Evolutionary conservation across 2,888 invertebrate genomes (phyloP).

Genomic region (Plebejus argus): DNA sequence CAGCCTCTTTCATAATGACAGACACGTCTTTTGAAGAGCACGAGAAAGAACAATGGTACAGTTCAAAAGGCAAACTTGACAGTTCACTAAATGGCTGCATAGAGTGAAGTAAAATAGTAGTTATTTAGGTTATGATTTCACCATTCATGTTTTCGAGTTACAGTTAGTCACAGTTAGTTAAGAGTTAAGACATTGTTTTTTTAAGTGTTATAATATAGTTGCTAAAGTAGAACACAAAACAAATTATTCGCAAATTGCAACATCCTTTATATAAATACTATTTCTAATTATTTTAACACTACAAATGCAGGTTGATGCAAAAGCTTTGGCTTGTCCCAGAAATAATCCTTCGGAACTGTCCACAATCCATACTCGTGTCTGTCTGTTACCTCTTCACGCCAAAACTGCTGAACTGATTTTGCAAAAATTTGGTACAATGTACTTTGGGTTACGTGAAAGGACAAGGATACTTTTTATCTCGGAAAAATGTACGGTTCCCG

Average conservation of each 20-base stretch:
- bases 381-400: too few species aligned
- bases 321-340: too few species aligned
- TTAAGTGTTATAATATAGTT: background rate
- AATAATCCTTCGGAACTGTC: background rate
- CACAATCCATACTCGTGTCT: background rate
- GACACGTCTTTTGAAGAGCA: background rate
- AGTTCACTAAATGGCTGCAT: background rate
- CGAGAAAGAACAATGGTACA: background rate
- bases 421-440: too few species aligned
- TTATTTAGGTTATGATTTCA: background rate
- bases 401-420: too few species aligned
- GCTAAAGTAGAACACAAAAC: background rate
- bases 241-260: background rate
- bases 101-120: background rate
- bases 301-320: too few species aligned
- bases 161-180: background rate
- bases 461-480: too few species aligned
- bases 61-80: slow-evolving; percentile 10
- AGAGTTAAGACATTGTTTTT: background rate
- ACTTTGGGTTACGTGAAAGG: too few species aligned
- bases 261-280: background rate
- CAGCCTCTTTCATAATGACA: background rate
- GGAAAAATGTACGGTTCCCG: too few species aligned
- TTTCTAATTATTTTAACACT: too few species aligned
- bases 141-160: background rate